Conservation (phyloP, 1,140 invertebrate species). For the Hirudo medicinalis region DNA sequence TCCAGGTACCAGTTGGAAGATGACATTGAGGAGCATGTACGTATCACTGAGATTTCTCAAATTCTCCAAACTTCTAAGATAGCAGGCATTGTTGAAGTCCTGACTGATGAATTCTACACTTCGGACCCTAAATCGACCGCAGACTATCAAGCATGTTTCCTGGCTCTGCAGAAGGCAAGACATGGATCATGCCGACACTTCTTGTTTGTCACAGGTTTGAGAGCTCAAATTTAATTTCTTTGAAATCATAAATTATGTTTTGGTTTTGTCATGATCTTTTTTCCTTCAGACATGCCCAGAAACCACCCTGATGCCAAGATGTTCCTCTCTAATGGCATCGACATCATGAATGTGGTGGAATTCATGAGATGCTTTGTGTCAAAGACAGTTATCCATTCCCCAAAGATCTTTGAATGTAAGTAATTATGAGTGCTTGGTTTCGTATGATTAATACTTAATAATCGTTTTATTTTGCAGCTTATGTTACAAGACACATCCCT, state of each 20-base stretch:
- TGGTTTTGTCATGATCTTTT: not conserved
- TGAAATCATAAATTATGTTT: not conserved
- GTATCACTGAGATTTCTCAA: conserved; percentile 4
- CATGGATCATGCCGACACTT: conserved; percentile 7
- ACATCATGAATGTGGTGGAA: conserved; percentile 13
- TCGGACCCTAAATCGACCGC: conserved; percentile 9
- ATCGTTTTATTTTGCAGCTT: not conserved
- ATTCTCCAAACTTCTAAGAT: conserved; percentile 2
- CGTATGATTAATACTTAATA: not conserved
- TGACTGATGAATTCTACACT: conserved; percentile 1
- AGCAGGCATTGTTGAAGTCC: conserved; percentile 10
- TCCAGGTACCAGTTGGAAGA: conserved; percentile 13
- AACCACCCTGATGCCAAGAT: conserved; percentile 13
- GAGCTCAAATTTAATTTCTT: not conserved
- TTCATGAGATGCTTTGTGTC: conserved; percentile 19
- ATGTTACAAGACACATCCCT: conserved; percentile 5
- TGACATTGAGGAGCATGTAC: conserved; percentile 11
- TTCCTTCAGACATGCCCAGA: conserved; percentile 13
- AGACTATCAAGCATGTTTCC: conserved; percentile 10
- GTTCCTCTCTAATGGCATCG: conserved; percentile 14
- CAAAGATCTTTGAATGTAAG: conserved; percentile 11
- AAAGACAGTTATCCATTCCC: conserved; percentile 4
- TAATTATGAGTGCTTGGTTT: not conserved
- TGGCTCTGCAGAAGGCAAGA: conserved; percentile 13
- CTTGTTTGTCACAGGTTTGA: conserved; percentile 14